phyloP scores from a whole-genome alignment of 1,140 invertebrate genomes.

The Diachasma alloeum region DNA sequence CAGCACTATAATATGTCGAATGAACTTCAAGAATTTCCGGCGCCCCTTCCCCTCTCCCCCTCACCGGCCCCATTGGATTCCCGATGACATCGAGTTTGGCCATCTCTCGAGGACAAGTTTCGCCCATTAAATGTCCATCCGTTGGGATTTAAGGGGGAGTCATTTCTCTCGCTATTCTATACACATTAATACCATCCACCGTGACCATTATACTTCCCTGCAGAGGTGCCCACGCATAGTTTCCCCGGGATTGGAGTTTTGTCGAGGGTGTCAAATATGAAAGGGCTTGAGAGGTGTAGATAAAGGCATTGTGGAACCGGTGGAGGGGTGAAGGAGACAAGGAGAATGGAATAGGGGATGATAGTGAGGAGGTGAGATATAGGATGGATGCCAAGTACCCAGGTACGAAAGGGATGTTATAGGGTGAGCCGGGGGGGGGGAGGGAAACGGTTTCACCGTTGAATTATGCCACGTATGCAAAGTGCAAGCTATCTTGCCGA shows the following conservation, averaged over 20 bases:
- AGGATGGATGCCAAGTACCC: neutral
- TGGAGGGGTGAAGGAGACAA: slow-evolving; percentile 14
- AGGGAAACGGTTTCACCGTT: slow-evolving; percentile 45
- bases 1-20: neutral
- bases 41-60: too few species aligned
- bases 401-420: slow-evolving; percentile 8
- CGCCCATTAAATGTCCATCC: slow-evolving; percentile 20
- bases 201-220: neutral
- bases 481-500: slow-evolving; percentile 58
- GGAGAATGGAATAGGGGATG: slow-evolving; percentile 14
- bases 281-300: neutral
- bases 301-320: neutral
- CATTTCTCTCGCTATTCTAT: neutral
- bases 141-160: neutral
- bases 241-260: slow-evolving; percentile 5
- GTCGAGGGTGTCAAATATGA: slow-evolving; percentile 4
- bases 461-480: slow-evolving; percentile 63
- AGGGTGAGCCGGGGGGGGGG: neutral
- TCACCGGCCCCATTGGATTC: too few species aligned
- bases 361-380: slow-evolving; percentile 9
- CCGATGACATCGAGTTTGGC: neutral
- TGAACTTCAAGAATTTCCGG: neutral
- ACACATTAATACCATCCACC: neutral
- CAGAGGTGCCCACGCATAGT: neutral
- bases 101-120: slow-evolving; percentile 22